A percentile compares a stretch with the other conserved stretches of the same genome.
These are phyloP conservation scores for Connochaetes taurinus DNA, from an alignment of 2,113 vertebrate genomes.

Conservation along the genomic window DNA sequence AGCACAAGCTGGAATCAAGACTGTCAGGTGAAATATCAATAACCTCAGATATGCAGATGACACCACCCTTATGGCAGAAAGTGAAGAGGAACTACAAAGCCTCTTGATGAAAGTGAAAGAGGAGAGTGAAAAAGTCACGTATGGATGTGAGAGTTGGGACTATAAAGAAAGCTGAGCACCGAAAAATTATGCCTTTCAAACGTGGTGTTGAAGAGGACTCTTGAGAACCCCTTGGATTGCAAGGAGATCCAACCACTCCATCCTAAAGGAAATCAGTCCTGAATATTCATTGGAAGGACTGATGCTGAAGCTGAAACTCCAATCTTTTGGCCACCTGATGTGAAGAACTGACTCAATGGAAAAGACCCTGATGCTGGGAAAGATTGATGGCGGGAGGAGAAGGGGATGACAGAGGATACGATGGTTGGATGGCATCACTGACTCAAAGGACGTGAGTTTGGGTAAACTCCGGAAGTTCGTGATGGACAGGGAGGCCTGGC, in stretches of 20 bases:
- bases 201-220: not conserved
- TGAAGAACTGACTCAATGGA: not conserved
- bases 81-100: not conserved
- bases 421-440: not conserved
- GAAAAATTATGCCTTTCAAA: not conserved
- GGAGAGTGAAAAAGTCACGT: not conserved
- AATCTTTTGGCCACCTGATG: not conserved
- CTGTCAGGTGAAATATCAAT: not conserved
- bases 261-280: not conserved
- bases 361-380: not conserved
- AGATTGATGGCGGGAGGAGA: rapidly evolving
- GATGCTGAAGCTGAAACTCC: not conserved
- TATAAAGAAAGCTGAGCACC: not conserved
- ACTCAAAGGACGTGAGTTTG: not conserved
- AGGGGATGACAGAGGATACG: rapidly evolving
- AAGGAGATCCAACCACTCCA: not conserved
- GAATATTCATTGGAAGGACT: not conserved
- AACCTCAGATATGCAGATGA: not conserved
- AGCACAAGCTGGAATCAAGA: not conserved
- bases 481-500: not conserved
- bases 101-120: not conserved
- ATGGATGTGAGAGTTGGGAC: not conserved
- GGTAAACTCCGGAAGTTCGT: not conserved
- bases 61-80: not conserved
- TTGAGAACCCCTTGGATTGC: not conserved